Evolutionary conservation across 2,888 invertebrate species (phyloP).

Genomic region (Drosophila quinaria): DNA sequence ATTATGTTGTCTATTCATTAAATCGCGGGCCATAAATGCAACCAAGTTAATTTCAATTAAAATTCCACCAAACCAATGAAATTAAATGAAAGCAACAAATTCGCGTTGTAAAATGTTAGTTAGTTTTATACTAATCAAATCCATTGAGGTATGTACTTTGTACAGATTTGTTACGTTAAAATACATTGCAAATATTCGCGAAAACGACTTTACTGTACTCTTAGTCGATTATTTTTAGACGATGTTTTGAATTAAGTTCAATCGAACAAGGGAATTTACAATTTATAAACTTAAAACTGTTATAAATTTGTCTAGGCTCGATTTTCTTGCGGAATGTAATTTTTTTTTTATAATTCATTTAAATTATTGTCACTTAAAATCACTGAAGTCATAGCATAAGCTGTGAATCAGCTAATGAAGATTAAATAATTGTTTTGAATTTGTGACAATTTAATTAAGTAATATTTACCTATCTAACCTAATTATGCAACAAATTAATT

Average conservation of each 20-base stretch:
- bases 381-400: not conserved
- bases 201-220: too few species aligned
- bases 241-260: too few species aligned
- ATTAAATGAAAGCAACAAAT: constrained; percentile 22
- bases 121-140: not conserved
- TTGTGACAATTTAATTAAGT: not conserved
- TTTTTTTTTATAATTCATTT: not conserved
- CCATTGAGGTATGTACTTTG: not conserved
- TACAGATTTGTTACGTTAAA: not conserved
- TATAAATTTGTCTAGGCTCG: too few species aligned
- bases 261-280: too few species aligned
- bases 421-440: constrained; percentile 4
- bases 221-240: too few species aligned
- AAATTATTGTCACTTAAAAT: not conserved
- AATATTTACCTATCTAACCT: not conserved
- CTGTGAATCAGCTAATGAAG: not conserved
- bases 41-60: constrained; percentile 47
- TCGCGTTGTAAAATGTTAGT: not conserved
- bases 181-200: too few species aligned
- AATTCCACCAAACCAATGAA: constrained; percentile 28
- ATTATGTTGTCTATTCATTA: constrained; percentile 69
- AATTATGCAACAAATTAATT: not conserved
- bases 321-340: too few species aligned
- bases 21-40: constrained; percentile 39
- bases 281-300: too few species aligned